Base-by-base conservation (phyloP, 2,113 vertebrate genomes). In the Beaufortia kweichowensis region DNA sequence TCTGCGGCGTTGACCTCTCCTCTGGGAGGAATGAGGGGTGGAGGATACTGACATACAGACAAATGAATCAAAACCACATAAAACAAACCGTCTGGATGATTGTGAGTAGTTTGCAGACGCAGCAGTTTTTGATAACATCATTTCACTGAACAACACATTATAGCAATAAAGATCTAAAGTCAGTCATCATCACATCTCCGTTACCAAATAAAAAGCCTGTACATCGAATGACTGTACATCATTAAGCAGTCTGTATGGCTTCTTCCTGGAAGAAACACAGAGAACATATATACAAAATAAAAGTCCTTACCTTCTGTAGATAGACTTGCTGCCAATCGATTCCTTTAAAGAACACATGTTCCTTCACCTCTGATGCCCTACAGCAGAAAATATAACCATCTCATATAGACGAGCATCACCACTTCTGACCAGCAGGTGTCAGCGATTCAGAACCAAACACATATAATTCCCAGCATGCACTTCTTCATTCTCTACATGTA, bases 271-370 rank as follows among this genome's bases (percentile, higher is more conserved):
- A 69, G 3, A 67, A 3, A 50, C 39, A n/a, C n/a, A n/a, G n/a
- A n/a, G n/a, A 60, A 35, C 31, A 24, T 29, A 57, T 21, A 15
- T 70, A 61, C 41, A 28, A 28, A 1, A 7, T 8, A 0, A 19
- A 33, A 57, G 12, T 4, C 62, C 72, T 89, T 89, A 98, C 97
- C 95, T 98, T 99, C 79, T 97, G 96, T 35, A 99, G 90, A 87
- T 96, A 98, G 33, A 98, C 96, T 39, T 98, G 95, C 85, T 98
- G 96, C 97, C 97, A 99, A 84, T 99, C 95, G 0, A 98, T 90
- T 78, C 96, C 97, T 90, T 93, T 95, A 91, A 97, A 99, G 83
- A 98, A 99, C 68, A 87, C 83, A 77, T 99, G 96, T 1, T 94
- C 93, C 84, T 98, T 99, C n/a, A 98, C 95, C 85, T 98, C 97